Conservation (phyloP, 1,140 invertebrate species). For the Phenacoccus solenopsis region DNA sequence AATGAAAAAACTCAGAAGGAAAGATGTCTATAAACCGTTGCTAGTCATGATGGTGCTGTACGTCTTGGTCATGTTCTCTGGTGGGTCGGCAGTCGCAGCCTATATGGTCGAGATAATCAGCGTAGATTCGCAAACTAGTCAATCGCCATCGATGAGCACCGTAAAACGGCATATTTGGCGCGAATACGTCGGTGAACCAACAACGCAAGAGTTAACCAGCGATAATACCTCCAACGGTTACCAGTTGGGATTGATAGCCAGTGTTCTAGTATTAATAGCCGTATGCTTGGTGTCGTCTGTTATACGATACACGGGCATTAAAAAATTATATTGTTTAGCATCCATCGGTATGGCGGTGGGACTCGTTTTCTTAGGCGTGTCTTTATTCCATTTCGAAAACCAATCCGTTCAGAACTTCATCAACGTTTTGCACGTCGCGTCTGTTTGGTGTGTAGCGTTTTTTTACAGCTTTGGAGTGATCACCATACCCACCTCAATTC, state of each 20-base stretch:
- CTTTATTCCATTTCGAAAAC: slow-evolving; percentile 28
- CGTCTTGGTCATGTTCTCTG: slow-evolving; percentile 43
- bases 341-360: slow-evolving; percentile 41
- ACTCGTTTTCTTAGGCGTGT: slow-evolving; percentile 40
- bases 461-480: slow-evolving; percentile 40
- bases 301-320: slow-evolving; percentile 41
- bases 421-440: slow-evolving; percentile 37
- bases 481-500: slow-evolving; percentile 49
- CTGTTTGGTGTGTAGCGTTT: slow-evolving; percentile 39
- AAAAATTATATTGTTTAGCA: slow-evolving; percentile 38
- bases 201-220: neutral
- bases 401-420: slow-evolving; percentile 25
- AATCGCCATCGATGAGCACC: neutral
- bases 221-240: slow-evolving; percentile 23
- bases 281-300: slow-evolving; percentile 37
- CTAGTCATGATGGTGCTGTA: slow-evolving; percentile 39
- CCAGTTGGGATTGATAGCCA: slow-evolving; percentile 35
- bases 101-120: slow-evolving; percentile 47
- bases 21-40: slow-evolving; percentile 36
- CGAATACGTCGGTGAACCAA: neutral
- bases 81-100: slow-evolving; percentile 42
- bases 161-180: too few relatives aligned
- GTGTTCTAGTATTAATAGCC: slow-evolving; percentile 38
- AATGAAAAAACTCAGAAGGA: slow-evolving; percentile 24
- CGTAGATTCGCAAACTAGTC: slow-evolving; percentile 34